Base-by-base conservation (phyloP, 1,140 invertebrate species). In the Hirudo medicinalis region DNA sequence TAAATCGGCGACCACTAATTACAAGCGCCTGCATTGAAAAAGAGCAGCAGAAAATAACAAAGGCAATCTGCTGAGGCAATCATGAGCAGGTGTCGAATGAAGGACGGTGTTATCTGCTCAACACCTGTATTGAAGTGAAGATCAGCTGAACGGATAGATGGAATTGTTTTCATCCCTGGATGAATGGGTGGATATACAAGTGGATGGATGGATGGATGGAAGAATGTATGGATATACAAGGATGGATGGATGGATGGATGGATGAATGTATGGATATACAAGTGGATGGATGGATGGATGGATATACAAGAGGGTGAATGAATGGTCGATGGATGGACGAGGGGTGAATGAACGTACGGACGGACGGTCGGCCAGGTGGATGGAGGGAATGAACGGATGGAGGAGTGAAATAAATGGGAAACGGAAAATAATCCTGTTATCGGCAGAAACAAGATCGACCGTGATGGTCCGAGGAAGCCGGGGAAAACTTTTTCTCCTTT, bases 321-420 rank as follows among this genome's bases (percentile, higher is more conserved):
- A n/a, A 43, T 43, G 68, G n/a, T n/a, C n/a, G n/a, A n/a, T n/a
- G n/a, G 25, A 22, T 17, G 69, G 49, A 25, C n/a, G 69, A 43
- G 0, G 49, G 49, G n/a, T 43, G 69, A 36, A 22, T 69, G 15
- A 36, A 53, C 19, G 68, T 9, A 54, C 11, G 27, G 49, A 49
- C 13, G 49, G 49, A 54, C 3, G 68, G 11, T 40, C 11, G 68
- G 68, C 8, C 29, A 25, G 53, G 11, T 54, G 69, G 53, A 70
- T 54, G 69, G 53, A 70, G 0, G 29, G 69, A 22, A 22, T 36
- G 6, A 36, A 36, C 32, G 32, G 32, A 36, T 3, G 63, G 25
- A 54, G 22, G 53, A 27, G 8, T 32, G 36, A 29, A 22, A 43
- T 32, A 22, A 43, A 43, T 36, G 25, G 36, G n/a, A 22, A 43